These are phyloP conservation scores for Ecliptopera silaceata DNA, from an alignment of 2,888 invertebrate species.

Conservation along the genomic window DNA sequence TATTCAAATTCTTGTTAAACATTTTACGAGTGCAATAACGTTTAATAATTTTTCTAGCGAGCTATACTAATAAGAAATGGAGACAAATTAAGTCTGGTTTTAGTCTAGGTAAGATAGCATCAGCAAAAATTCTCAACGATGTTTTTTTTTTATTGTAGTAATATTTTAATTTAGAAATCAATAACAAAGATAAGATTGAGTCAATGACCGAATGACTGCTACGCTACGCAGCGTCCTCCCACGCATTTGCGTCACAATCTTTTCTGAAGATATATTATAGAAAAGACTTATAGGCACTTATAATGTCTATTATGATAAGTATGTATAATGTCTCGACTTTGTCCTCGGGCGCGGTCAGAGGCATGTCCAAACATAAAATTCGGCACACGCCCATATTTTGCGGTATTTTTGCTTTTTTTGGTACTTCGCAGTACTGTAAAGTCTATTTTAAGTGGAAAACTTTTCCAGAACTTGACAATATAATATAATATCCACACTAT, in stretches of 20 bases:
- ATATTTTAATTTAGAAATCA: conserved; percentile 55
- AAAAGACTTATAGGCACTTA: too few species aligned
- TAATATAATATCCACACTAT: too few species aligned
- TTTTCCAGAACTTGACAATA: too few species aligned
- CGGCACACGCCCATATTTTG: too few species aligned
- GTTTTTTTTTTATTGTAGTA: conserved; percentile 1
- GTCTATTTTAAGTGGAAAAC: too few species aligned
- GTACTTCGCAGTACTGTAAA: too few species aligned
- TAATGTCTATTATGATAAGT: too few species aligned
- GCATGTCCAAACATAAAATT: too few species aligned
- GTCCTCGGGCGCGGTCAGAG: too few species aligned
- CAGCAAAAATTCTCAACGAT: background rate
- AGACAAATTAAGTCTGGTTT: conserved; percentile 14
- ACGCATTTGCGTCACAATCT: conserved; percentile 47
- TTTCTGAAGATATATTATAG: conserved; percentile 14
- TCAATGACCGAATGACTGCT: conserved; percentile 51
- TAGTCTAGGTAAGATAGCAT: conserved; percentile 11
- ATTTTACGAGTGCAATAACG: conserved; percentile 12
- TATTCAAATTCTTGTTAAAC: conserved; percentile 4
- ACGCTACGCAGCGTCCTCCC: conserved; percentile 25
- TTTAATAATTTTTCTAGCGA: conserved; percentile 6
- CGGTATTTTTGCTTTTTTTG: too few species aligned
- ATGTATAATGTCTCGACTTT: too few species aligned
- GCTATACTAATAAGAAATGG: conserved; percentile 11
- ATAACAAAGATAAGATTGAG: conserved; percentile 58